Evolutionary conservation across 2,113 vertebrate genomes (phyloP).

Genomic region (Indicator indicator): DNA sequence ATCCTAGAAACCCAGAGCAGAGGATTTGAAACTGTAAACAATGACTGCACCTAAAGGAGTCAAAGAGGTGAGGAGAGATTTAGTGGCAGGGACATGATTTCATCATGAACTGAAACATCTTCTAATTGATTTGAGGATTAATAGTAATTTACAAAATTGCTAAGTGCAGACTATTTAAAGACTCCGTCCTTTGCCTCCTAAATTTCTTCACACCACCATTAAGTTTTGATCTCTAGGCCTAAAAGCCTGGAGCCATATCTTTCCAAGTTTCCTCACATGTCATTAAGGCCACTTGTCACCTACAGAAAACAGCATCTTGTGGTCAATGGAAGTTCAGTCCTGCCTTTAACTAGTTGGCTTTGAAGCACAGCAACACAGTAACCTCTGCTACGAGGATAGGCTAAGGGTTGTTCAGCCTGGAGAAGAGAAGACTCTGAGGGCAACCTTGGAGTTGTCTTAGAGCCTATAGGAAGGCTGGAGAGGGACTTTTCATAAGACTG

Average conservation of each 20-base stretch:
- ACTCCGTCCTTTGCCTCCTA: neutral
- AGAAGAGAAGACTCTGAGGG: no score
- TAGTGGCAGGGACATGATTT: neutral
- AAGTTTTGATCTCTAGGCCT: neutral
- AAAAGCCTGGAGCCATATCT: neutral
- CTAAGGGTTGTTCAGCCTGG: no score
- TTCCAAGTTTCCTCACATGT: neutral
- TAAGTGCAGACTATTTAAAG: neutral
- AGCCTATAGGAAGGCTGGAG: no score
- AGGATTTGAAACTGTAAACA: neutral
- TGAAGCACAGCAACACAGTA: neutral
- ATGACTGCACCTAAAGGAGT: neutral
- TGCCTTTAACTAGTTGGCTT: neutral
- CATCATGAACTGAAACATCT: neutral
- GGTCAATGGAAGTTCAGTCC: neutral
- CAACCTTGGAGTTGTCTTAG: no score
- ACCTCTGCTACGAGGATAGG: no score
- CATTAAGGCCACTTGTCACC: neutral
- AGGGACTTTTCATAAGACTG: no score
- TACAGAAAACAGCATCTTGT: neutral
- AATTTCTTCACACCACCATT: neutral
- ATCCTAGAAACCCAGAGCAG: neutral
- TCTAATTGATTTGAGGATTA: constrained; percentile 6
- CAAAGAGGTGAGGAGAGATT: neutral
- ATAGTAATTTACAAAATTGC: neutral